Base-by-base conservation (phyloP, 2,113 vertebrate genomes). In the Cololabis saira region DNA sequence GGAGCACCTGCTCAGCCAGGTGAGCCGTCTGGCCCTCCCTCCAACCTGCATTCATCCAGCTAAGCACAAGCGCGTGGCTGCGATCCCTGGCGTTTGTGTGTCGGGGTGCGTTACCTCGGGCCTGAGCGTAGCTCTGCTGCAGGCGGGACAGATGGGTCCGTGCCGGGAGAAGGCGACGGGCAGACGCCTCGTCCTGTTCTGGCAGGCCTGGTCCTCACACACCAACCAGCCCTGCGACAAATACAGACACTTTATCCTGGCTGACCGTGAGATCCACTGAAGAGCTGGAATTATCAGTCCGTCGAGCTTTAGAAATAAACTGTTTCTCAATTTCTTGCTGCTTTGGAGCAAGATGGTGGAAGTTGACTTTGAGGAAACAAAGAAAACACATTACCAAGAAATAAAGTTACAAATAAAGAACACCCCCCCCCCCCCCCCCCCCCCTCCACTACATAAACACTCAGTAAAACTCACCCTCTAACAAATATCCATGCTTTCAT, bases 141-240 rank as follows among this genome's bases (percentile, higher is more conserved):
- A 99, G 75, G 91, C 91, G 11, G 95, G 95, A 91, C 98, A 98
- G 67, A 96, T 85, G 33, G 97, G 96, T 17, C 96, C 97, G 3
- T 89, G 93, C 22, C 95, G 92, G 21, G 95, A 97, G 84, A 98
- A 98, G 16, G 89, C 92, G 57, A 97, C 82, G 2, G 97, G 96
- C 73, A 98, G 83, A 14, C 92, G 94, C 15, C 94, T 95, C 61
- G 93, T 97, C 76, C 95, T 92, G 83, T 95, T 94, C 78, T 88
- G 93, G 85, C 98, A 99, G 2, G 96, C 91, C 80, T 93, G 95
- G 67, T 99, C 98, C 82, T 99, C 98, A n/a, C 98, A 99, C 62
- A 95, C 84, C 66, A 98, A 87, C 98, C 98, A 99, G 43, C 95
- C 94, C 98, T 99, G 47, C 1, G 16, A 61, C 14, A 61, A 1